Evolutionary conservation across 2,888 invertebrate species (phyloP).

Genomic region (Busseola fusca): DNA sequence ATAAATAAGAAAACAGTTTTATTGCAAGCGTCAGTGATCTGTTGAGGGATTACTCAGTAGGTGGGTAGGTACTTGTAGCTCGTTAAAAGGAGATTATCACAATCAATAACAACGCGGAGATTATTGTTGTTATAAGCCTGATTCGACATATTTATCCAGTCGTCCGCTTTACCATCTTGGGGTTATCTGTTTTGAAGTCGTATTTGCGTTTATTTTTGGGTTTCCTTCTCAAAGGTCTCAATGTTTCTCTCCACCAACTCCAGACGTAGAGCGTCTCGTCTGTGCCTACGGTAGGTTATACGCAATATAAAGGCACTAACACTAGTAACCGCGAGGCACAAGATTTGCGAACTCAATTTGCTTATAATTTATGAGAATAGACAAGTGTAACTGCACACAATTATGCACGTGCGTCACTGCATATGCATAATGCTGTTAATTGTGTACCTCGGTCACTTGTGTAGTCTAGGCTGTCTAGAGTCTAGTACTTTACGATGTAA

Average conservation of each 20-base stretch:
- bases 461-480: conserved; percentile 18
- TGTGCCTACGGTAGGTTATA: neutral
- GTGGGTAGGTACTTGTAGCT: neutral
- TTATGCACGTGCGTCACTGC: conserved; percentile 19
- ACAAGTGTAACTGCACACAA: conserved; percentile 28
- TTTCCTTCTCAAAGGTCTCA: neutral
- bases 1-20: conserved; percentile 19
- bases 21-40: neutral
- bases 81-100: neutral
- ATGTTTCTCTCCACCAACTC: too few species aligned
- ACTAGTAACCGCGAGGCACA: neutral
- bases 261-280: neutral
- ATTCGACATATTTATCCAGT: neutral
- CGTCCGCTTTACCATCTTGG: neutral
- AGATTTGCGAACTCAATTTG: neutral
- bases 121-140: neutral
- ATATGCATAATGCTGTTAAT: conserved; percentile 33
- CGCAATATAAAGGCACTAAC: neutral
- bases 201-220: neutral
- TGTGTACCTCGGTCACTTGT: conserved; percentile 40
- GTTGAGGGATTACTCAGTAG: conserved; percentile 17
- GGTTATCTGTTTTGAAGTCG: neutral
- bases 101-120: neutral
- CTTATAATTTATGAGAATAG: conserved; percentile 25
- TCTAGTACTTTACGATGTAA: conserved; percentile 1